Evolutionary conservation across 2,888 invertebrate genomes (phyloP).

Genomic region (Spodoptera picta): DNA sequence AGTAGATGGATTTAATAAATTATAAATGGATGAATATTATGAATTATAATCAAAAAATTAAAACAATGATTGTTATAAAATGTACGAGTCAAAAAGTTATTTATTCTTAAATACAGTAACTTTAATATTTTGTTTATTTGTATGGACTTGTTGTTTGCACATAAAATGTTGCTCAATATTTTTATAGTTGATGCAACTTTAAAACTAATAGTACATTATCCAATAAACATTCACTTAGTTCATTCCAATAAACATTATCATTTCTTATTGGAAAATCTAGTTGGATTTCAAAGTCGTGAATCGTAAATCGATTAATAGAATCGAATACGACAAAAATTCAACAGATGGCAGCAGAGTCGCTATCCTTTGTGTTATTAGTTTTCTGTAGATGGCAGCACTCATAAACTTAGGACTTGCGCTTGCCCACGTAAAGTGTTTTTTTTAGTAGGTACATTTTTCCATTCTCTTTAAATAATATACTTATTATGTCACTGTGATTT

Average conservation of each 20-base stretch:
- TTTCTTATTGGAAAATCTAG: slow-evolving; percentile 2
- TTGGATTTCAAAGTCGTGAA: neutral
- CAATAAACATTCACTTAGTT: neutral
- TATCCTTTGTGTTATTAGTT: neutral
- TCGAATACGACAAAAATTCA: slow-evolving; percentile 8
- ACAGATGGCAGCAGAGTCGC: slow-evolving; percentile 47
- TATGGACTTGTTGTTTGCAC: too few relatives aligned
- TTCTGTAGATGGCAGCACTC: slow-evolving; percentile 48
- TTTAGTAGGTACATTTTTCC: too few relatives aligned
- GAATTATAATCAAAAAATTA: too few relatives aligned
- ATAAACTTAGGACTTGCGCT: neutral
- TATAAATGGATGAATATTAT: too few relatives aligned
- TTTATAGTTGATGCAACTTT: neutral
- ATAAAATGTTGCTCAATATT: neutral
- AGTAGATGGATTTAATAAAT: too few relatives aligned
- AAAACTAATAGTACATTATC: slow-evolving; percentile 1
- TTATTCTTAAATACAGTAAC: too few relatives aligned
- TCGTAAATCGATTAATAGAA: slow-evolving; percentile 28
- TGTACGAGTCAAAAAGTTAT: too few relatives aligned
- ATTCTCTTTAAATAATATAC: too few relatives aligned
- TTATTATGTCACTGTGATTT: too few relatives aligned
- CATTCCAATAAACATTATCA: neutral
- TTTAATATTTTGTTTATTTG: too few relatives aligned
- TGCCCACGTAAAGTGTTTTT: neutral
- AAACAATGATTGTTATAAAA: too few relatives aligned